Percentiles rank a stretch among this genome's conserved stretches.
Conservation (phyloP, 2,113 vertebrate genomes). For the Rhynchomys soricoides region DNA sequence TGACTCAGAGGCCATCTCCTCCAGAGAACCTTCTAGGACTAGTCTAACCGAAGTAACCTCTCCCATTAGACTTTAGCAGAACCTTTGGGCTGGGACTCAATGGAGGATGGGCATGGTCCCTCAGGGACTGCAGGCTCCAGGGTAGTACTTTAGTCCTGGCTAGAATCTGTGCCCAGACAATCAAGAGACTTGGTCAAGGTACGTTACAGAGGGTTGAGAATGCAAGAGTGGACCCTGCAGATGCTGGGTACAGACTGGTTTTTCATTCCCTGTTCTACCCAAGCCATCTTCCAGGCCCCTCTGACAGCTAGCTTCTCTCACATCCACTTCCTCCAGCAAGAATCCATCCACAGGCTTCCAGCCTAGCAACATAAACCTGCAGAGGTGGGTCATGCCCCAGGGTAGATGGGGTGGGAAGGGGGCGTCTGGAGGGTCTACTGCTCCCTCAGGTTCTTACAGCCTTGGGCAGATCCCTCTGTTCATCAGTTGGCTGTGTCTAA, state of each 20-base stretch:
- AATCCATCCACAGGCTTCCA: neutral
- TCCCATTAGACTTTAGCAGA: neutral
- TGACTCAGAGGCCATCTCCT: conserved; percentile 22
- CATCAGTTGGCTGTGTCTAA: neutral
- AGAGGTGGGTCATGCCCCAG: neutral
- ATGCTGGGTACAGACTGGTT: neutral
- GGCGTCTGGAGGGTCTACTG: neutral
- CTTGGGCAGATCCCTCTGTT: neutral
- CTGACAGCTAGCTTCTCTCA: conserved; percentile 12
- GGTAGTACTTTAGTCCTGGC: neutral
- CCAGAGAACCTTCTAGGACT: neutral
- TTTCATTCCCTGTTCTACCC: neutral
- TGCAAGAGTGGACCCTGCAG: neutral
- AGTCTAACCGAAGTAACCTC: neutral
- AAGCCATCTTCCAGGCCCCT: neutral
- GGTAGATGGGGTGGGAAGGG: neutral
- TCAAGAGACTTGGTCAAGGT: neutral
- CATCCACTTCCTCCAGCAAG: conserved; percentile 33
- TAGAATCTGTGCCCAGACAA: neutral
- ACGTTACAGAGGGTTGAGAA: neutral
- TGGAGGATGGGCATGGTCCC: neutral
- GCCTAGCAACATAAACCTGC: neutral
- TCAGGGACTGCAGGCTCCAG: neutral
- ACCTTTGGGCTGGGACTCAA: neutral
- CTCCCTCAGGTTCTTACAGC: neutral